Evolutionary conservation across 2,797 vertebrate species (phyloP).

Genomic region (Eulemur mongoz): DNA sequence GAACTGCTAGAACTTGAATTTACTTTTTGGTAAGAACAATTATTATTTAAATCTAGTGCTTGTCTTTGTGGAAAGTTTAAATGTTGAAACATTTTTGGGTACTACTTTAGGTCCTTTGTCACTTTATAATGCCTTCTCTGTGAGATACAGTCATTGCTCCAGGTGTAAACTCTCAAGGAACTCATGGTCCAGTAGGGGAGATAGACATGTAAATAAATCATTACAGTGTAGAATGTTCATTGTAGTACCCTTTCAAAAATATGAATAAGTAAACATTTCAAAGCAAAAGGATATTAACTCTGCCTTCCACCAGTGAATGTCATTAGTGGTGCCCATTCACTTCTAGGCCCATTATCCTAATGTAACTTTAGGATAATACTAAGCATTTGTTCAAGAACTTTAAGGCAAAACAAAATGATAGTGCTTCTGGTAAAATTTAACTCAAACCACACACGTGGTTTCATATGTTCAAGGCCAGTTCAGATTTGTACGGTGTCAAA

Average conservation of each 20-base stretch:
- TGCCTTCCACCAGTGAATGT: background rate
- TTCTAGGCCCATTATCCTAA: background rate
- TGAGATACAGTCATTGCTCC: conserved; percentile 40
- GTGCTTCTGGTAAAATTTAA: conserved; percentile 43
- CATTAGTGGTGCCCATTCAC: conserved; percentile 16
- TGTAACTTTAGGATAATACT: background rate
- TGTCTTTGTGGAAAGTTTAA: conserved; percentile 47
- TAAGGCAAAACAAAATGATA: background rate
- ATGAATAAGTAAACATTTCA: conserved; percentile 53
- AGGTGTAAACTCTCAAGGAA: conserved; percentile 48
- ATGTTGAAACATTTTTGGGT: conserved; percentile 38
- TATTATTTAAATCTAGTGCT: conserved; percentile 51
- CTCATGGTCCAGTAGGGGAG: background rate
- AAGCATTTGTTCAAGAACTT: conserved; percentile 49
- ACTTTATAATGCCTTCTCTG: conserved; percentile 47
- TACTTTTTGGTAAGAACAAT: conserved; percentile 51
- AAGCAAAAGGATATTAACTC: background rate
- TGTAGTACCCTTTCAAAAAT: conserved; percentile 39
- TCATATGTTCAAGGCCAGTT: conserved; percentile 25
- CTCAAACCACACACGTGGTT: background rate
- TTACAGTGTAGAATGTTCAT: background rate
- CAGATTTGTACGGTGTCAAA: background rate
- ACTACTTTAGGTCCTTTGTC: background rate
- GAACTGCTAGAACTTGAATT: background rate
- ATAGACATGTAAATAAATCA: conserved; percentile 39